Base-by-base conservation (phyloP, 2,113 vertebrate species). In the Bucco capensis region DNA sequence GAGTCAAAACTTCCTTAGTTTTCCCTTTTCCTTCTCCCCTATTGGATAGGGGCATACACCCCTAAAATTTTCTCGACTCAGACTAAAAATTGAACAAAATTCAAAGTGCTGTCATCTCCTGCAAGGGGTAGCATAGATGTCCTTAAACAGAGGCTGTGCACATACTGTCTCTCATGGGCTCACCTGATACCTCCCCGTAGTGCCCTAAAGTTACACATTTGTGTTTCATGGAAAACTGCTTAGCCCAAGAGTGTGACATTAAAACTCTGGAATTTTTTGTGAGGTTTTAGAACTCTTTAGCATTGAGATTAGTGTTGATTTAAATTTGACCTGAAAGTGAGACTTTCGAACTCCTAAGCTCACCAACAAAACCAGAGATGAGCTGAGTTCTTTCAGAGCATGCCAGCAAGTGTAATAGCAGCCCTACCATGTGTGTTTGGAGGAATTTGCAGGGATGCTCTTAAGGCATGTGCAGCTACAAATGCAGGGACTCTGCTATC, bases 401-500 rank as follows among this genome's bases (percentile, higher is more conserved):
- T 56, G 14, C 27, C 37, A 6, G 60, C 25, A 46, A 30, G 25
- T 5, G 15, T 33, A 51, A 11, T 24, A 40, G 51, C 31, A 82
- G 66, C 69, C 67, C 12, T 54, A 5, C 25, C 5, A 2, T 0
- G 3, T 24, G 31, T 14, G 24, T 62, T 18, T 22, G 27, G 14
- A 47, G 31, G 57, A 28, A 37, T 69, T 37, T 90, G 74, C 33
- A 31, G 53, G 9, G 5, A 1, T 10, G n/a, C 7, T 49, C 8
- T 37, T 83, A 3, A 7, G 37, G 37, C 37, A 40, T 0, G 0
- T 7, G 8, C 14, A 19, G 19, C 33, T 73, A 50, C 33, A 25
- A 47, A 83, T 28, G 44, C 37, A 31, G 7, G 17, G 23, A 16
- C 4, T 73, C 46, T 19, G 0, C 1, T 61, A 19, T 30, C 25